Evolutionary conservation across 2,888 invertebrate genomes (phyloP), one percentile per base, ranked within the genome.

Genomic region (Hypselothyrea guttata): DNA sequence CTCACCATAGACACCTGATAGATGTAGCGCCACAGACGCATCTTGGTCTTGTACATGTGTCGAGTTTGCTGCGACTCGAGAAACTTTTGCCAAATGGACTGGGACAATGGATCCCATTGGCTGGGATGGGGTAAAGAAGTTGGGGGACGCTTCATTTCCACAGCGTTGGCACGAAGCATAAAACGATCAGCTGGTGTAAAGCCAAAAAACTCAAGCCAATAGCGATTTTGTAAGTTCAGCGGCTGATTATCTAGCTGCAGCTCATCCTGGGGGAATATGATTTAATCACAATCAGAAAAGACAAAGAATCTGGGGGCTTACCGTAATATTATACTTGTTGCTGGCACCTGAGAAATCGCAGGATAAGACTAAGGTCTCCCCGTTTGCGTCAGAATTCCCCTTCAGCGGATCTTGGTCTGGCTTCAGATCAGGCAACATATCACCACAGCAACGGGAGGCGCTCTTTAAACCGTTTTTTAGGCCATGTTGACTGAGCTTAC

Each of bases 41-140:
- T 94, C 91, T 98, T 98, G 77, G 93, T 93, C 77, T 93, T 92
- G 88, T 95, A 97, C 0, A 94, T 95, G 41, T 93, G 93, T 84
- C 95, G 93, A 8, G 94, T 94, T 90, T 98, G 97, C 75, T 96
- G 95, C 57, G 94, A 93, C 45, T 91, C 91, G 31, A 93, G 90
- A 87, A 95, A 97, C 87, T 94, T 95, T 60, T 94, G 92, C 95
- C 96, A 97, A 52, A 97, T 94, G 67, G 93, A 92, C 78, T 93
- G 92, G 13, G 96, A 95, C 34, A 97, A 88, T 71, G 91, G 90
- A 89, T 95, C 95, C 92, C 93, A 95, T 65, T 92, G 90, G 27
- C 91, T 67, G 89, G 92, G 91, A 54, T 91, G 92, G 65, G 93
- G 87, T 82, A 95, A 90, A 67, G 92, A 90, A 13, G 91, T 90